Conservation (phyloP, 2,113 vertebrate genomes). For the Baryphthengus martii region DNA sequence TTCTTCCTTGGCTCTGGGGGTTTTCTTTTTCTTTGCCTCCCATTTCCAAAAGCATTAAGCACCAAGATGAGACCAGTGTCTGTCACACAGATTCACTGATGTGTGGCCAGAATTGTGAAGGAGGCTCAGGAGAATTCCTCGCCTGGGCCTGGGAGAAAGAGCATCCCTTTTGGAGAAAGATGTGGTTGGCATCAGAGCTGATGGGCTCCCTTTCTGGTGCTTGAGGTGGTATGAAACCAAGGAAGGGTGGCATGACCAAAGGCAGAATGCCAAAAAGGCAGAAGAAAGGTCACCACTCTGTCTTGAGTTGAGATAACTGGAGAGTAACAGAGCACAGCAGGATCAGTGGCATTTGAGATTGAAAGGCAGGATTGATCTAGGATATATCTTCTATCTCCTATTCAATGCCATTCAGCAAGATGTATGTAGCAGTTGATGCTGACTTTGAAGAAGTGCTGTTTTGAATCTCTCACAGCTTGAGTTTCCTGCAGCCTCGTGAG, state of each 20-base stretch:
- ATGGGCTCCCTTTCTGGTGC: neutral
- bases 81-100: neutral
- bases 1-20: conserved; percentile 1
- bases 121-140: neutral
- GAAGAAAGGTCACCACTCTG: neutral
- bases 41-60: neutral
- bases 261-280: neutral
- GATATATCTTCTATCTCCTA: neutral
- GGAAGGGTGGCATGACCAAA: neutral
- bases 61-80: neutral
- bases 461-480: neutral
- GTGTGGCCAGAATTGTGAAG: neutral
- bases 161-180: neutral
- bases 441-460: neutral
- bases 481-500: neutral
- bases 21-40: neutral
- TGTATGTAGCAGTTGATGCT: neutral
- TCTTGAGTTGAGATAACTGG: neutral
- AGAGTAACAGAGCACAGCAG: neutral
- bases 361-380: neutral
- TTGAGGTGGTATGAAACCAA: neutral
- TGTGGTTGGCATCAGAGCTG: neutral
- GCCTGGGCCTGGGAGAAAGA: neutral
- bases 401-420: neutral
- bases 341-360: neutral